A percentile compares a stretch with the other conserved stretches of the same genome.
These are phyloP conservation scores for Argya squamiceps DNA, from an alignment of 2,797 vertebrate genomes.

Conservation along the genomic window DNA sequence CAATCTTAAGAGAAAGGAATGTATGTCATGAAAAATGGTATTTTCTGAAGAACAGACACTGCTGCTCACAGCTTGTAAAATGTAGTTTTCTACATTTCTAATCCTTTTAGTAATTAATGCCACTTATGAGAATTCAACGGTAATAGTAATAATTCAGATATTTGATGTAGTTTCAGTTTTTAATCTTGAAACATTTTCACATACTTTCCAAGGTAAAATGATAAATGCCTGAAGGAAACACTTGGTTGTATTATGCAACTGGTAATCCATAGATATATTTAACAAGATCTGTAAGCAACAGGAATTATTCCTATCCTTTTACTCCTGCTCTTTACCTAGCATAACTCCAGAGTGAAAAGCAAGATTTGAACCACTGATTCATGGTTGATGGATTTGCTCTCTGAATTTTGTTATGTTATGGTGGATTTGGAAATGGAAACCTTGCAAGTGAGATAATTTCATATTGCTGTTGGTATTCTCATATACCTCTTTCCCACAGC, in stretches of 20 bases:
- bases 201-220: neutral
- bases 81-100: neutral
- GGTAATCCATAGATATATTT: neutral
- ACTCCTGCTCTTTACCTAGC: neutral
- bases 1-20: neutral
- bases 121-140: neutral
- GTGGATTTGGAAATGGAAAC: conserved; percentile 2
- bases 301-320: neutral
- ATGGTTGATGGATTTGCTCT: neutral
- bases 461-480: neutral
- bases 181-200: neutral
- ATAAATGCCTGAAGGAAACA: neutral
- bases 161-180: neutral
- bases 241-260: neutral
- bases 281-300: neutral
- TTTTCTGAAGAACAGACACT: neutral
- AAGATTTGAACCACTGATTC: neutral
- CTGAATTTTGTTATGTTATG: neutral
- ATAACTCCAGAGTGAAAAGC: neutral
- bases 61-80: neutral
- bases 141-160: neutral
- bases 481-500: neutral
- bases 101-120: neutral
- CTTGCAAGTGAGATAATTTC: neutral
- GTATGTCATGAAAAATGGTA: neutral